phyloP scores from a whole-genome alignment of 2,113 vertebrate genomes.

The Raja brachyura region DNA sequence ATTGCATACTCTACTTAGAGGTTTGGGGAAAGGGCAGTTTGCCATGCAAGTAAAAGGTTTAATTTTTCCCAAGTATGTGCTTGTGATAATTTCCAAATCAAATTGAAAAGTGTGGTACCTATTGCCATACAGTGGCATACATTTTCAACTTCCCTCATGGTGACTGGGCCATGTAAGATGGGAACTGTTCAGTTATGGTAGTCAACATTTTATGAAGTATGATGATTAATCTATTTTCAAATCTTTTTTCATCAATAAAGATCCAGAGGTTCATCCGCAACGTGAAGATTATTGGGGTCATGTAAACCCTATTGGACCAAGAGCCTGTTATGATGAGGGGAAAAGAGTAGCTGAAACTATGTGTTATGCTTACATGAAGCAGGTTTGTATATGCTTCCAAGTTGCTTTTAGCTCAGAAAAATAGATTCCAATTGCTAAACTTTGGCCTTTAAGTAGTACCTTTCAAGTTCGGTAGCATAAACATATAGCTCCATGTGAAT shows the following conservation, averaged over 20 bases:
- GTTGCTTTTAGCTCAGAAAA: not conserved
- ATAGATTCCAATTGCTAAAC: not conserved
- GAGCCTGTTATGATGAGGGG: constrained; percentile 96
- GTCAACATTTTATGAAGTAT: not conserved
- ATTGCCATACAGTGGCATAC: not conserved
- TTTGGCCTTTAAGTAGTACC: not conserved
- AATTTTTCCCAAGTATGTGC: not conserved
- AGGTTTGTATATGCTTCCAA: constrained; percentile 61
- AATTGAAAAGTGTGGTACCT: not conserved
- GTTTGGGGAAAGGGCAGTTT: not conserved
- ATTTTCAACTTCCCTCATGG: not conserved
- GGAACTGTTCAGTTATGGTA: not conserved
- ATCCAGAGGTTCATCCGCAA: constrained; percentile 96
- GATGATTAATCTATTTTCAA: not conserved
- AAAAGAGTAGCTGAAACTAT: constrained; percentile 96
- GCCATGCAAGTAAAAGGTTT: not conserved
- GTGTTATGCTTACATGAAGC: constrained; percentile 99
- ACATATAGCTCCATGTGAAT: not conserved
- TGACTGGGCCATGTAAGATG: not conserved
- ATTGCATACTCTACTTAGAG: not conserved
- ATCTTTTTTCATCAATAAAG: constrained; percentile 47
- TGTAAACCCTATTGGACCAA: constrained; percentile 91
- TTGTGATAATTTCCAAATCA: not conserved
- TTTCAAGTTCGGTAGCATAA: not conserved
- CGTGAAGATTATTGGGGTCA: constrained; percentile 98